A percentile compares a stretch with the other conserved stretches of the same genome.
These are phyloP conservation scores for Drosophila neonasuta DNA, from an alignment of 2,888 invertebrate species.

Conservation along the genomic window DNA sequence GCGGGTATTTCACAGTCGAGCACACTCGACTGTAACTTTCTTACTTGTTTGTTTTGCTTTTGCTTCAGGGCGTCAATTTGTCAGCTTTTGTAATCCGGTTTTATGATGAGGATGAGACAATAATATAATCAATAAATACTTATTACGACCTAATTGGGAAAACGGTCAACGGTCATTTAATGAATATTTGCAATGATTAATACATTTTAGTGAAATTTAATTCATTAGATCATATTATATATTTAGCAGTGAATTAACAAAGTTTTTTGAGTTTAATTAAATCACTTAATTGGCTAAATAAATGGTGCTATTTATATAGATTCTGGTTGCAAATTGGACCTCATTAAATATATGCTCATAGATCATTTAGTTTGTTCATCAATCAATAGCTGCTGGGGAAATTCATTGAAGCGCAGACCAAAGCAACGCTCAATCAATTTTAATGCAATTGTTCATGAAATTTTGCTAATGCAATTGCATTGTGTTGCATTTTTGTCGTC, in stretches of 20 bases:
- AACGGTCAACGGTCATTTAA: constrained; percentile 27
- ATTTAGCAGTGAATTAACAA: not conserved
- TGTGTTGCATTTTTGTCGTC: constrained; percentile 46
- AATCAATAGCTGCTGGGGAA: constrained; percentile 11
- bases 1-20: too few relatives aligned
- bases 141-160: constrained; percentile 31
- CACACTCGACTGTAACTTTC: too few relatives aligned
- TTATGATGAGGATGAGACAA: constrained; percentile 17
- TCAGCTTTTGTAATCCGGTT: constrained; percentile 24
- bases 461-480: constrained; percentile 36
- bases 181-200: constrained; percentile 12
- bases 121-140: constrained; percentile 10
- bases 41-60: not conserved
- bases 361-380: not conserved
- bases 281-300: not conserved
- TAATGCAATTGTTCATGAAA: constrained; percentile 41
- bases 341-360: not conserved
- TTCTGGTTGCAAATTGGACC: not conserved
- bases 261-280: not conserved
- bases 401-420: constrained; percentile 33
- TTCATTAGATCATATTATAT: constrained; percentile 9
- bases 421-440: constrained; percentile 48
- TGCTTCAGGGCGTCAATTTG: constrained; percentile 27
- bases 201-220: not conserved
- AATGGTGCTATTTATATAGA: too few relatives aligned